Evolutionary conservation across 2,888 invertebrate genomes (phyloP), one percentile per base, ranked within the genome.

Genomic region (Taenaris catops): DNA sequence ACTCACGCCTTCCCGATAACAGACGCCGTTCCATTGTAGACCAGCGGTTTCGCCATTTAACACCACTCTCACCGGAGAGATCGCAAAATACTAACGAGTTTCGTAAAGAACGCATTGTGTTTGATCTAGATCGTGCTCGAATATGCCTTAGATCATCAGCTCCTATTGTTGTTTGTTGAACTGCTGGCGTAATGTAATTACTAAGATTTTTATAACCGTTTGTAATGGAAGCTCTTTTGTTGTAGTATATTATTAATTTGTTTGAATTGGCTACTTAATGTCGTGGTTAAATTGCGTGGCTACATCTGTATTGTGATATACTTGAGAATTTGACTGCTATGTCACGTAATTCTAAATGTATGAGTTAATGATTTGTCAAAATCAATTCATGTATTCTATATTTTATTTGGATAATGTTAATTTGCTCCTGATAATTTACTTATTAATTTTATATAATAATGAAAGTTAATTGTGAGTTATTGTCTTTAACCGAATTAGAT

Each of bases 101-200:
- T 78, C 72, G 73, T 74, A 76, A 81, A 71, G 58, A 71, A 59
- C 53, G 57, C 70, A 78, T 80, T 81, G 83, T 70, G 70, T 59
- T 51, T 68, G 70, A 80, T 81, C 80, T 79, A 80, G 80, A 83
- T 80, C 64, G 7, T 63, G 55, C 50, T 55, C 49, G 43, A 47
- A 45, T 44, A 58, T 60, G 63, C 62, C 57, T 54, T 51, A 59
- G 38, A 46, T 44, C 47, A 42, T 47, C 37, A 40, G 37, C 60
- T 56, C 55, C 60, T 51, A 57, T 68, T 67, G 64, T 58, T 44
- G 34, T 28, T 25, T 31, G 27, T 38, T 48, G 34, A 41, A 46
- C 43, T 46, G 40, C 35, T 42, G 27, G 9, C 10, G 16, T 31
- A 23, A 23, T 23, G 29, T 9, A 21, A 23, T 31, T 23, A 23